Evolutionary conservation across 2,113 vertebrate species (phyloP), one percentile per base, ranked within the genome.

Genomic region (Phyllopteryx taeniolatus): DNA sequence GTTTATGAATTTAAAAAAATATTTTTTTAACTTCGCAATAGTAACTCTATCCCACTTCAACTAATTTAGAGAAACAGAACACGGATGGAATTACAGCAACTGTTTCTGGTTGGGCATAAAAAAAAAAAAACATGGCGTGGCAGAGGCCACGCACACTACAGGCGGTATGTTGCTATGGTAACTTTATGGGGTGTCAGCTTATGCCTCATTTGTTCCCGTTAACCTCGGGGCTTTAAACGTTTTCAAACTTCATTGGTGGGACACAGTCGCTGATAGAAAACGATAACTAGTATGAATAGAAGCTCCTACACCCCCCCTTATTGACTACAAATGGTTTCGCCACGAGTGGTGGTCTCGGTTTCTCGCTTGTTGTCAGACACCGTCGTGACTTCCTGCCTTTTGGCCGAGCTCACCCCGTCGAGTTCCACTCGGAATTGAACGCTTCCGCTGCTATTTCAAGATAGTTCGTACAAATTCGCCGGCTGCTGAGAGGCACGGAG

Each of bases 41-140:
- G 0, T 14, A 8, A 27, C 0, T 14, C 0, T 0, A 1, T 47
- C 8, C 12, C 33, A 64, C 35, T 46, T 22, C 19, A 51, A 64
- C 2, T 19, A 11, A 19, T 42, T 19, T 62, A 20, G 35, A 1
- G 17, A 13, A 17, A 0, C 68, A 19, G 1, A 66, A 68, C 13
- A 17, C 0, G 0, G 0, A 0, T 20, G 2, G 15, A 19, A 15
- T 33, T 60, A 2, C 69, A 44, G 57, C 54, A 62, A 69, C 5
- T 54, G 8, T 72, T 66, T 85, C 83, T 79, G 68, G 79, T 84
- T 70, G 82, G 79, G 82, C 87, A 81, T 46, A 8, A 19, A 51
- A 51, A 47, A 47, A 47, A 14, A 47, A 20, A 59, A 15, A 11
- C 35, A 68, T 74, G n/a, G 70, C 84, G 82, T 87, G 82, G 85